phyloP scores from a whole-genome alignment of 2,113 vertebrate genomes.

The Cebus imitator region DNA sequence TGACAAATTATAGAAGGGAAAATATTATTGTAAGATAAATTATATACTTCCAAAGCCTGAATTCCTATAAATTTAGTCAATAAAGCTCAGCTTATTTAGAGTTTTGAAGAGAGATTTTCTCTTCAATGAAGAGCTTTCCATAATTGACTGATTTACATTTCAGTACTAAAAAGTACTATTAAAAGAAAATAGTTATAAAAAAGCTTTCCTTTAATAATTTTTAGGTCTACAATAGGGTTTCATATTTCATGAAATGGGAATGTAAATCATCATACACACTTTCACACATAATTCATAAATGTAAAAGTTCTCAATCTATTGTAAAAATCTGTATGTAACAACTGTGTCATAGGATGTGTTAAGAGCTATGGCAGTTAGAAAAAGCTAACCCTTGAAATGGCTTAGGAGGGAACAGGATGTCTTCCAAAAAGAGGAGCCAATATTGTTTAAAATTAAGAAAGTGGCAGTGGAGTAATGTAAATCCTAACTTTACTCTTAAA shows the following conservation, averaged over 20 bases:
- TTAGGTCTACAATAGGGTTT: background rate
- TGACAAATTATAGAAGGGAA: slow-evolving; percentile 30
- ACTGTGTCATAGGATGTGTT: background rate
- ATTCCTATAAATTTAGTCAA: background rate
- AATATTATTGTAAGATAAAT: slow-evolving; percentile 27
- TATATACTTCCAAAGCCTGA: slow-evolving; percentile 34
- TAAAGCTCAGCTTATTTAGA: slow-evolving; percentile 50
- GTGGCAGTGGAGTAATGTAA: background rate
- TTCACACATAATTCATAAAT: background rate
- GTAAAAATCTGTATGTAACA: background rate
- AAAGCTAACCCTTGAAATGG: background rate
- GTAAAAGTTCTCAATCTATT: background rate
- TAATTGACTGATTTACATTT: slow-evolving; percentile 76
- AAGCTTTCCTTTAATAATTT: background rate
- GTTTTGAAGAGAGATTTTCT: slow-evolving; percentile 70
- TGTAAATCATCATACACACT: background rate
- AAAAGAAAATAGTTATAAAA: slow-evolving; percentile 12
- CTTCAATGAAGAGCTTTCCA: slow-evolving; percentile 74
- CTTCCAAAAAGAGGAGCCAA: background rate
- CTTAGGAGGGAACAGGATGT: background rate
- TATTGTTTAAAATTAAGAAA: background rate
- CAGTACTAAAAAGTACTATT: slow-evolving; percentile 65
- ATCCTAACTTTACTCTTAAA: background rate
- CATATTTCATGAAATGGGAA: background rate
- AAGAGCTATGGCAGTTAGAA: background rate